A percentile compares a stretch with the other conserved stretches of the same genome.
phyloP scores from a whole-genome alignment of 2,113 vertebrate genomes.

The Saccopteryx leptura region DNA sequence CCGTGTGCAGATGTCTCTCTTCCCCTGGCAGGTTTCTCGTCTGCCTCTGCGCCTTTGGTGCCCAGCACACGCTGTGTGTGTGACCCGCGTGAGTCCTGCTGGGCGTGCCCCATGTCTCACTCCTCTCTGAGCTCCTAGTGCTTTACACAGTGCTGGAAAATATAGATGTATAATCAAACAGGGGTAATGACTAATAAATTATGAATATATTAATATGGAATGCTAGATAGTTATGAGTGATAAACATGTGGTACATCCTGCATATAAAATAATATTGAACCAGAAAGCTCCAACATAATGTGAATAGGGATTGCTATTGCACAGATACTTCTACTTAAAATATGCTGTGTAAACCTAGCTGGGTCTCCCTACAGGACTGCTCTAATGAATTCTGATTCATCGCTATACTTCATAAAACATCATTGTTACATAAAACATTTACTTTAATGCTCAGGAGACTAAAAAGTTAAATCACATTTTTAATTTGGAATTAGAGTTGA shows the following conservation, averaged over 20 bases:
- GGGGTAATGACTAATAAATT: not conserved
- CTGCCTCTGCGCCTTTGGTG: too few relatives aligned
- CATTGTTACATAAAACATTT: not conserved
- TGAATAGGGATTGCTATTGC: not conserved
- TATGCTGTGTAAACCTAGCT: not conserved
- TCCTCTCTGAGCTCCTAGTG: not conserved
- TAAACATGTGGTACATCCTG: not conserved
- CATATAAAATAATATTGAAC: constrained; percentile 6
- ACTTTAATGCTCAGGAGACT: constrained; percentile 7
- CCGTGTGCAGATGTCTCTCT: not conserved
- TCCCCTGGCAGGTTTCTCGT: not conserved
- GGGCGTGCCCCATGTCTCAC: not conserved
- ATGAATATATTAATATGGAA: not conserved
- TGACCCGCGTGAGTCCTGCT: not conserved
- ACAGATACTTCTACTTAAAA: not conserved
- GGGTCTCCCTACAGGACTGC: not conserved
- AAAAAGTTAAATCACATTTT: constrained; percentile 39
- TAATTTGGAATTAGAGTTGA: constrained; percentile 11
- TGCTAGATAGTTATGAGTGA: not conserved
- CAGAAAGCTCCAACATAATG: not conserved
- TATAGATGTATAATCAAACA: not conserved
- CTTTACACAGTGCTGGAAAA: too few relatives aligned
- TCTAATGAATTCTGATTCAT: not conserved
- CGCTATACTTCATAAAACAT: not conserved
- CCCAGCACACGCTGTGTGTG: not conserved